Evolutionary conservation across 1,140 invertebrate genomes (phyloP).

Genomic region (Pseudomyrmex pallidus): DNA sequence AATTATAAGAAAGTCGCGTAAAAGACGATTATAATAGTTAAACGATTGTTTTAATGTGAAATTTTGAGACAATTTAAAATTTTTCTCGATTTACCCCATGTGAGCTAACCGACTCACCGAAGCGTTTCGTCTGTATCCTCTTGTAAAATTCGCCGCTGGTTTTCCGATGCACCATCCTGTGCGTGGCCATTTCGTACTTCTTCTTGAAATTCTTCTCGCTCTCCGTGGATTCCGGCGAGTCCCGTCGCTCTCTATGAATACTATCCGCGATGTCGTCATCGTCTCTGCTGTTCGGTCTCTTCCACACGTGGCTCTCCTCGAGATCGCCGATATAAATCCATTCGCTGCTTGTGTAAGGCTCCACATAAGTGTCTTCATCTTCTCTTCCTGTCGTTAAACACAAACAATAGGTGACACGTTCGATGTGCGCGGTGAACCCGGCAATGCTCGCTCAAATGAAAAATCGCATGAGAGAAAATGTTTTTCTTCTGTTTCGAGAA

Average conservation of each 20-base stretch:
- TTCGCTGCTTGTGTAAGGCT: slow-evolving; percentile 89
- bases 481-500: too few species aligned
- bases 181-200: slow-evolving; percentile 94
- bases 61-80: not conserved
- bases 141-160: slow-evolving; percentile 96
- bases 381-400: slow-evolving; percentile 84
- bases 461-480: too few species aligned
- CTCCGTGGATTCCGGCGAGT: slow-evolving; percentile 90
- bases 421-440: too few species aligned
- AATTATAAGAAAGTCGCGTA: not conserved
- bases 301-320: slow-evolving; percentile 90
- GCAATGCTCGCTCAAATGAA: too few species aligned
- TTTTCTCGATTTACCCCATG: not conserved
- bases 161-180: slow-evolving; percentile 95
- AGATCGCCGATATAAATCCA: slow-evolving; percentile 92
- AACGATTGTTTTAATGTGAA: not conserved
- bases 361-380: slow-evolving; percentile 89
- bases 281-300: slow-evolving; percentile 85
- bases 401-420: slow-evolving; percentile 3
- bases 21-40: not conserved
- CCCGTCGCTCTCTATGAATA: slow-evolving; percentile 84
- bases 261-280: slow-evolving; percentile 81
- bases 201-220: slow-evolving; percentile 95
- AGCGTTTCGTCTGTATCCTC: slow-evolving; percentile 92
- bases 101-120: slow-evolving; percentile 87